Evolutionary conservation across 2,113 vertebrate genomes (phyloP).

Genomic region (Ia io): DNA sequence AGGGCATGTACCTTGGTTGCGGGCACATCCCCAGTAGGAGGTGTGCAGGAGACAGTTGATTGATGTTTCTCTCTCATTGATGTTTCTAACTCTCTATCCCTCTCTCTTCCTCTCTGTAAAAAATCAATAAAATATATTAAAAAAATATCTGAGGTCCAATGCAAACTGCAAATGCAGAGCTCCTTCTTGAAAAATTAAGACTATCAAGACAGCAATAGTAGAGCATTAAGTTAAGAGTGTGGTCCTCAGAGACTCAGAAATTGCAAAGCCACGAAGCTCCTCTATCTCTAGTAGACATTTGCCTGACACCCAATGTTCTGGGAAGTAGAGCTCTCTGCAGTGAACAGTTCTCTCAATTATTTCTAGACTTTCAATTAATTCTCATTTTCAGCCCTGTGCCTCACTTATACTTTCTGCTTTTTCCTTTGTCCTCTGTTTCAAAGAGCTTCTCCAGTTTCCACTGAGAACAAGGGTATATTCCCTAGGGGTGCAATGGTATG

Average conservation of each 20-base stretch:
- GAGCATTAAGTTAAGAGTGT: background rate
- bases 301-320: background rate
- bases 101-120: no score
- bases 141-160: background rate
- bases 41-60: no score
- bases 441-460: background rate
- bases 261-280: background rate
- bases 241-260: no score
- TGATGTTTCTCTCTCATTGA: no score
- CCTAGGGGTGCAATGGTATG: rapidly evolving
- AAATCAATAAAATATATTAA: no score
- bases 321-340: background rate
- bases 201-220: background rate
- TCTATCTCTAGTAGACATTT: background rate
- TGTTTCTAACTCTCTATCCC: no score
- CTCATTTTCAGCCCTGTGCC: background rate
- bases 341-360: background rate
- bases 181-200: background rate
- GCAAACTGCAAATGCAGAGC: background rate
- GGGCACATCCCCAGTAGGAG: no score
- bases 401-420: background rate
- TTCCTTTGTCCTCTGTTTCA: background rate
- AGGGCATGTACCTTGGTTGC: no score
- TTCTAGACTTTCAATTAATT: background rate
- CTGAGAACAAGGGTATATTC: background rate